Evolutionary conservation across 2,888 invertebrate genomes (phyloP).

Genomic region (Sphaerophoria rueppellii): DNA sequence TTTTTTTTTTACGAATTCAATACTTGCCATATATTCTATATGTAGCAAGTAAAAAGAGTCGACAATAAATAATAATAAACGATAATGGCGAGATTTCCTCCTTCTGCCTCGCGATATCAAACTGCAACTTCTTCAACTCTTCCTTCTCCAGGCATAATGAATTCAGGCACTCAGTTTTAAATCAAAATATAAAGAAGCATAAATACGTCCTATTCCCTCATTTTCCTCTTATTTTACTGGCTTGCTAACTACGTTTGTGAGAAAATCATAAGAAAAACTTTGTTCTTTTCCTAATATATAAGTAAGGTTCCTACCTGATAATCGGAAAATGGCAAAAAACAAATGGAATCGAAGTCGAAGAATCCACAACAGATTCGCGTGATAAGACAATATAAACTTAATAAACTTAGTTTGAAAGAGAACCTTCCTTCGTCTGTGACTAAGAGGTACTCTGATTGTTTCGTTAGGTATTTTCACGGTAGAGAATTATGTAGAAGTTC

Average conservation of each 20-base stretch:
- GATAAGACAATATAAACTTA: constrained; percentile 72
- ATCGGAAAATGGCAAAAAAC: constrained; percentile 67
- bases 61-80: constrained; percentile 73
- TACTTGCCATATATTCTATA: too few relatives aligned
- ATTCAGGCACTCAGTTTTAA: neutral
- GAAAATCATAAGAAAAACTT: constrained; percentile 50
- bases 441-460: neutral
- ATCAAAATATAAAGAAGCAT: neutral
- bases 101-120: constrained; percentile 50
- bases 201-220: constrained; percentile 35
- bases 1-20: too few relatives aligned
- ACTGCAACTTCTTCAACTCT: constrained; percentile 48
- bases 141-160: constrained; percentile 2
- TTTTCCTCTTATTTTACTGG: constrained; percentile 8
- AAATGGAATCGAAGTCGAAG: constrained; percentile 72
- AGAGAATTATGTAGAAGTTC: neutral
- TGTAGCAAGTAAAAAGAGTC: too few relatives aligned
- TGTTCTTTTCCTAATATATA: constrained; percentile 63
- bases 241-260: constrained; percentile 50
- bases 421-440: constrained; percentile 1
- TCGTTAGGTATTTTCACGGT: constrained; percentile 32
- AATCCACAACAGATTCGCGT: constrained; percentile 65
- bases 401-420: constrained; percentile 60
- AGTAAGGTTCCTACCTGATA: constrained; percentile 18
- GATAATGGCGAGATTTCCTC: constrained; percentile 66